Evolutionary conservation across 2,113 vertebrate genomes (phyloP).

Genomic region (Psephotus haematonotus): DNA sequence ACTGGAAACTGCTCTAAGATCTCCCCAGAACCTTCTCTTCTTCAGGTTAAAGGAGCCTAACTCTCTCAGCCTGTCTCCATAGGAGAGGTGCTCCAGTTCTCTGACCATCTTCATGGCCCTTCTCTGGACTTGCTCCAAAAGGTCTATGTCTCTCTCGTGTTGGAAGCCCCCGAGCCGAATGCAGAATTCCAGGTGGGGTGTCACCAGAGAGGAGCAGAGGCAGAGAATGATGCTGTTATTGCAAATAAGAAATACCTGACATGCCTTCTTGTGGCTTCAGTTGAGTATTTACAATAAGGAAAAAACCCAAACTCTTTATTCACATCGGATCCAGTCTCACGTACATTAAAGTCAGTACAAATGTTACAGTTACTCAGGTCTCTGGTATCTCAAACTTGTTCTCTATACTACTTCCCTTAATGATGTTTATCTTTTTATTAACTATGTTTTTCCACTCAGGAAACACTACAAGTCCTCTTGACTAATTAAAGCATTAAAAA

Average conservation of each 20-base stretch:
- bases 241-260: neutral
- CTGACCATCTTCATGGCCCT: neutral
- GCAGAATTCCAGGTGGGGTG: neutral
- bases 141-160: neutral
- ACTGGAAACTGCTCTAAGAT: neutral
- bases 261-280: neutral
- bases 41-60: neutral
- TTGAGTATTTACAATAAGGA: neutral
- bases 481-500: neutral
- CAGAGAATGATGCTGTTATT: neutral
- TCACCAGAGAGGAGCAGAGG: neutral
- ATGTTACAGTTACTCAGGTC: neutral
- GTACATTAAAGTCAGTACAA: neutral
- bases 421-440: neutral
- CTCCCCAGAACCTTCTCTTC: neutral
- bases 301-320: neutral
- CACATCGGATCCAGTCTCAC: neutral
- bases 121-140: neutral
- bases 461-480: neutral
- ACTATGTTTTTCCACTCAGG: neutral
- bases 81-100: neutral
- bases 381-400: neutral
- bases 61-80: neutral
- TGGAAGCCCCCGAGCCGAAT: neutral
- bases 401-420: neutral